These are phyloP conservation scores for Seriola aureovittata DNA, from an alignment of 2,113 vertebrate species.

Conservation along the genomic window DNA sequence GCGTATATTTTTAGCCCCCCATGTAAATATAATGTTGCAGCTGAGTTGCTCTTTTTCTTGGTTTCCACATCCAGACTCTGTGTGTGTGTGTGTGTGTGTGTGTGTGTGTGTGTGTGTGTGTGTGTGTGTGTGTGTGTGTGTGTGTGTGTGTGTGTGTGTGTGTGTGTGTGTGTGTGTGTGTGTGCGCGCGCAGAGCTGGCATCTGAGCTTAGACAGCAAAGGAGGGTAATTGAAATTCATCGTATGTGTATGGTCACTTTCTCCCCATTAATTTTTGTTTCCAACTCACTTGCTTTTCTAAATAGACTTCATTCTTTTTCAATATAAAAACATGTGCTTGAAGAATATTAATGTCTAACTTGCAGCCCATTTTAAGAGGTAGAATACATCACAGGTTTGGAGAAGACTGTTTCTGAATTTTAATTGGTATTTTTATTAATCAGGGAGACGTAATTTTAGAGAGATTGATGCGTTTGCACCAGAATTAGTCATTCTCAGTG, in stretches of 20 bases:
- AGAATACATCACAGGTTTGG: slow-evolving; percentile 73
- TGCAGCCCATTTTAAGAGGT: slow-evolving; percentile 69
- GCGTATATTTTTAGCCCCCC: slow-evolving; percentile 6
- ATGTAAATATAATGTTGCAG: slow-evolving; percentile 27
- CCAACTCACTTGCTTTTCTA: slow-evolving; percentile 82
- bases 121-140: neutral
- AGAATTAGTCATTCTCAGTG: slow-evolving; percentile 26
- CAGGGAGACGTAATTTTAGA: slow-evolving; percentile 41
- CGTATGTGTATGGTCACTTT: slow-evolving; percentile 79
- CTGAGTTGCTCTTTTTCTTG: slow-evolving; percentile 23
- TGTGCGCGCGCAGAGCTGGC: neutral
- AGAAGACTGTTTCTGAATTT: slow-evolving; percentile 58
- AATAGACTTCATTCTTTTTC: slow-evolving; percentile 81
- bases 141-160: neutral
- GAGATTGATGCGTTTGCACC: slow-evolving; percentile 60
- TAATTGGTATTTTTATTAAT: slow-evolving; percentile 69
- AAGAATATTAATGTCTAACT: slow-evolving; percentile 82
- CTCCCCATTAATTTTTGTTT: slow-evolving; percentile 83
- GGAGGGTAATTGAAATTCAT: slow-evolving; percentile 81
- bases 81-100: slow-evolving; percentile 4
- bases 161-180: neutral
- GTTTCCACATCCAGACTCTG: slow-evolving; percentile 20
- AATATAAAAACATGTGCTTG: slow-evolving; percentile 71
- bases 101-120: too few species aligned
- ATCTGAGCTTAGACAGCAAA: slow-evolving; percentile 49